A percentile compares a stretch with the other conserved stretches of the same genome.
These are phyloP conservation scores for Celastrina argiolus DNA, from an alignment of 2,888 invertebrate species.

Conservation along the genomic window DNA sequence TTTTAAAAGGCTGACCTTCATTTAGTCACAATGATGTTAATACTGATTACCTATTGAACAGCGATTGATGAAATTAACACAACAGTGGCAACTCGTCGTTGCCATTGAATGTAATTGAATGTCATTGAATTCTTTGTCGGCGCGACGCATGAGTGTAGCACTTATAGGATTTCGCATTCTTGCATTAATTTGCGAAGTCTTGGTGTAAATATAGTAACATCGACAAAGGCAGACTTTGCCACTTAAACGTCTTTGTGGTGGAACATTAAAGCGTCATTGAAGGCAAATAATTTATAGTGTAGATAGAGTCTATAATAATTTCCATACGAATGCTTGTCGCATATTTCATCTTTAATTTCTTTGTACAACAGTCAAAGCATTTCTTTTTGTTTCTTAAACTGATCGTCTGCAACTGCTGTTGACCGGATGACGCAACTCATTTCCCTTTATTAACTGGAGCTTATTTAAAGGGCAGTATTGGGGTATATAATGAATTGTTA, in stretches of 20 bases:
- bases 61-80: constrained; percentile 5
- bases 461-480: neutral
- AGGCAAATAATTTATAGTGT: neutral
- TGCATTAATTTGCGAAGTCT: neutral
- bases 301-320: neutral
- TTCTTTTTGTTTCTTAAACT: neutral
- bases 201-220: neutral
- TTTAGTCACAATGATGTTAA: constrained; percentile 8
- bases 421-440: neutral
- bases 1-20: neutral
- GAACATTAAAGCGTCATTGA: neutral
- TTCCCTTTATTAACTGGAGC: neutral
- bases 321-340: neutral
- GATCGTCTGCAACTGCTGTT: neutral
- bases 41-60: neutral
- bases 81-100: neutral
- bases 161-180: neutral
- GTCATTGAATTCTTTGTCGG: neutral
- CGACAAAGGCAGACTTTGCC: neutral
- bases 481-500: constrained; percentile 20
- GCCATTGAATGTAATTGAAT: constrained; percentile 1
- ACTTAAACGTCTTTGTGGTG: neutral
- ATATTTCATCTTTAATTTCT: neutral
- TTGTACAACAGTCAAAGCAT: neutral
- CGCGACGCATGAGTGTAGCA: neutral